Percentiles rank a stretch among this genome's conserved stretches.
phyloP scores from a whole-genome alignment of 2,797 vertebrate genomes.

The Calcarius lapponicus region DNA sequence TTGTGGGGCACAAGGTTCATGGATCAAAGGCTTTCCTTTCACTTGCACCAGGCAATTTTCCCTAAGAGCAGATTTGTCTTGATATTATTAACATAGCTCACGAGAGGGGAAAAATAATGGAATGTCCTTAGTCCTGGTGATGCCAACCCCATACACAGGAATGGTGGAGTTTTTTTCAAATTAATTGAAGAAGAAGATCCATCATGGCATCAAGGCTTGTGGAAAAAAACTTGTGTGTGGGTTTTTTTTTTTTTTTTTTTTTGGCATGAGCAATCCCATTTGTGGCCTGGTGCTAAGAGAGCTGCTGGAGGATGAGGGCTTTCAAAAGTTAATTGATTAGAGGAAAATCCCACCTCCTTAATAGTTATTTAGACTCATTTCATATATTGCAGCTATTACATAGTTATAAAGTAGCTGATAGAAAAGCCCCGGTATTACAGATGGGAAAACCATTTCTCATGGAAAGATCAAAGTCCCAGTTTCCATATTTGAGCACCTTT shows the following conservation, averaged over 20 bases:
- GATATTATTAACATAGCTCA: neutral
- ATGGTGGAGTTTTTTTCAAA: neutral
- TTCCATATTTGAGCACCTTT: slow-evolving; percentile 15
- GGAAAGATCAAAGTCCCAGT: slow-evolving; percentile 54
- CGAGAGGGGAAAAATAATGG: neutral
- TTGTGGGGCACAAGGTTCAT: neutral
- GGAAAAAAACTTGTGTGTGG: neutral
- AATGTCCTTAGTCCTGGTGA: neutral
- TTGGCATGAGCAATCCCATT: neutral
- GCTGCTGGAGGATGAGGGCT: slow-evolving; percentile 9
- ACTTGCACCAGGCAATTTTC: neutral
- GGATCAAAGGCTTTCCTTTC: slow-evolving; percentile 50
- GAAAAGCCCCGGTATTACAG: slow-evolving; percentile 24
- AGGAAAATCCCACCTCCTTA: slow-evolving; percentile 63
- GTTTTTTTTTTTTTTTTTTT: neutral
- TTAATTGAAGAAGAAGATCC: slow-evolving; percentile 27
- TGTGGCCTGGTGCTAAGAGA: neutral
- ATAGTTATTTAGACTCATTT: slow-evolving; percentile 32
- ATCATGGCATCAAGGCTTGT: neutral
- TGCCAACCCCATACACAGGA: neutral
- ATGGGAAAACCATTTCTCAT: slow-evolving; percentile 48
- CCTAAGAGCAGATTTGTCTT: slow-evolving; percentile 14
- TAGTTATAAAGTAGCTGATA: slow-evolving; percentile 56
- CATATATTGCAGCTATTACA: slow-evolving; percentile 36
- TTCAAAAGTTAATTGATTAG: slow-evolving; percentile 67